These are phyloP conservation scores for Dasyornis broadbenti DNA, from an alignment of 2,113 vertebrate species.

Conservation along the genomic window DNA sequence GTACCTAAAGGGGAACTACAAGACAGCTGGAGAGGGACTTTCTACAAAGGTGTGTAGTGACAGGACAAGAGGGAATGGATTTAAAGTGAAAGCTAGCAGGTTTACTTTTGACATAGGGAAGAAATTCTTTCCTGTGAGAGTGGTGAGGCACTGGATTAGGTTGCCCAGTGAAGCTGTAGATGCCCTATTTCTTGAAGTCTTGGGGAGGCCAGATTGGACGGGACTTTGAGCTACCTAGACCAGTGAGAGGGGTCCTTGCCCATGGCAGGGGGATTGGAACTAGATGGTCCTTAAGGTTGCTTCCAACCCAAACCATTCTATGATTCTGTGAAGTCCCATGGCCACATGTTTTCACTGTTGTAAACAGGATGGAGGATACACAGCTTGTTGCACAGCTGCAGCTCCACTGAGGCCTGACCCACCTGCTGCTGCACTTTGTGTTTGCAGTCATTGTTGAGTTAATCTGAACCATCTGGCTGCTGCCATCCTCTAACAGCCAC, in stretches of 20 bases:
- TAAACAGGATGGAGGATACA: not conserved
- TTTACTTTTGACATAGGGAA: not conserved
- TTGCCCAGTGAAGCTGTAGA: not conserved
- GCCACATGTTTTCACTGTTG: not conserved
- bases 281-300: not conserved
- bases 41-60: not conserved
- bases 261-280: not conserved
- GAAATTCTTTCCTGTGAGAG: not conserved
- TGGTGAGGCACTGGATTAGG: not conserved
- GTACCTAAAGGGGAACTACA: not conserved
- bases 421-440: not conserved
- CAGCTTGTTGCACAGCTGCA: not conserved
- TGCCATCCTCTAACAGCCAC: not conserved
- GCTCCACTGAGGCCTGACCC: not conserved
- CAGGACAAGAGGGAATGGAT: not conserved
- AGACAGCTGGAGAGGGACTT: not conserved
- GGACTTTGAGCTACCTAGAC: not conserved
- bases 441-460: not conserved
- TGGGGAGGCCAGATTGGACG: not conserved
- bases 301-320: not conserved
- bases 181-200: not conserved
- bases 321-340: not conserved
- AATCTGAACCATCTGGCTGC: slow-evolving; percentile 21
- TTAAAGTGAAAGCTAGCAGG: not conserved
- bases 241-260: not conserved